These are phyloP conservation scores for Zygothrica quintamaculata DNA, from an alignment of 2,888 invertebrate species.

Conservation along the genomic window DNA sequence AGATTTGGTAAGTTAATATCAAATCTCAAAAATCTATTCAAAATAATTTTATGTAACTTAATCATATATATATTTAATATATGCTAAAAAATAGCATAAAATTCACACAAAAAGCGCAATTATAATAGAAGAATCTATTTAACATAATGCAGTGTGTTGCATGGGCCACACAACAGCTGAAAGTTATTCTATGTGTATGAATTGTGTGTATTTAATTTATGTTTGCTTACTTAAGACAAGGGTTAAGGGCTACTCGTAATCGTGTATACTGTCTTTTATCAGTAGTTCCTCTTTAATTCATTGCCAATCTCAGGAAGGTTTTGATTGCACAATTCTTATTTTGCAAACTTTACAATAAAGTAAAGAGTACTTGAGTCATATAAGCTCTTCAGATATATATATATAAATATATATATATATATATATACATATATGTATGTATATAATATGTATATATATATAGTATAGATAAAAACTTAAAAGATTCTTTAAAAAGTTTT, in stretches of 20 bases:
- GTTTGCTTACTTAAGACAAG: too few relatives aligned
- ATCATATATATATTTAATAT: too few relatives aligned
- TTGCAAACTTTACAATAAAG: not conserved
- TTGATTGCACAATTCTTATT: constrained; percentile 28
- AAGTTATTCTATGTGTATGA: too few relatives aligned
- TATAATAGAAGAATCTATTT: too few relatives aligned
- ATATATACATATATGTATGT: not conserved
- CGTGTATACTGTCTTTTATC: constrained; percentile 37
- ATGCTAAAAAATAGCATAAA: too few relatives aligned
- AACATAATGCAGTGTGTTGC: too few relatives aligned
- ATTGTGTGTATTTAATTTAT: constrained; percentile 19
- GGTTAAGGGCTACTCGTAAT: too few relatives aligned
- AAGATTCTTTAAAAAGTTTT: constrained; percentile 9
- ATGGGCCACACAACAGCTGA: too few relatives aligned
- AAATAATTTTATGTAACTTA: too few relatives aligned
- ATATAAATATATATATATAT: not conserved
- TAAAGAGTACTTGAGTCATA: constrained; percentile 15
- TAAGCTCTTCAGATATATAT: not conserved
- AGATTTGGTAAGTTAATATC: too few relatives aligned
- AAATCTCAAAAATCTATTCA: too few relatives aligned
- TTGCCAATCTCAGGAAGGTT: constrained; percentile 26
- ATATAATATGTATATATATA: not conserved
- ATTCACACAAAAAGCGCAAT: too few relatives aligned
- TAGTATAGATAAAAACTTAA: not conserved
- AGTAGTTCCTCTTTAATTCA: constrained; percentile 27